A percentile compares a stretch with the other conserved stretches of the same genome.
These are phyloP conservation scores for Panonychus citri DNA, from an alignment of 1,140 invertebrate species.

Conservation along the genomic window DNA sequence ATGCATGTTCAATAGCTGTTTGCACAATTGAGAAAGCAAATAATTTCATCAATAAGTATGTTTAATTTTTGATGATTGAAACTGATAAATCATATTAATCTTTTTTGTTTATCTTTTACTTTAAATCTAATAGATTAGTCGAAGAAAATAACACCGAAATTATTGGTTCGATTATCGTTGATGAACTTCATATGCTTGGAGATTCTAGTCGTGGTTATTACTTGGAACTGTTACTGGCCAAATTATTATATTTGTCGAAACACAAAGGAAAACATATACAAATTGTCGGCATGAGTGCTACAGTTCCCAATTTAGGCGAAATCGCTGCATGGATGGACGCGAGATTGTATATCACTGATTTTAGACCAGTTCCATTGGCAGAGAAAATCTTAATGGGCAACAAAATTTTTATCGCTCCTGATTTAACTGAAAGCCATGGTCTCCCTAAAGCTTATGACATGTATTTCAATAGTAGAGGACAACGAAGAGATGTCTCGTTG, in stretches of 20 bases:
- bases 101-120: too few species aligned
- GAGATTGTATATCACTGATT: conserved; percentile 60
- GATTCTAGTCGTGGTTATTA: conserved; percentile 74
- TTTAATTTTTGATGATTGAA: too few species aligned
- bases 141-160: conserved; percentile 19
- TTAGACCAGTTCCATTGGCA: conserved; percentile 63
- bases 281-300: conserved; percentile 92
- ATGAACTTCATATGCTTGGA: conserved; percentile 83
- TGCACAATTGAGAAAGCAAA: conserved; percentile 98
- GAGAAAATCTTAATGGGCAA: conserved; percentile 47
- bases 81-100: too few species aligned
- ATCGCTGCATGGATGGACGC: conserved; percentile 69
- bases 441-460: not conserved
- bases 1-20: conserved; percentile 63
- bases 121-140: conserved; percentile 7
- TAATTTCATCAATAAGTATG: conserved; percentile 60
- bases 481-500: conserved; percentile 27
- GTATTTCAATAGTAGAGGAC: conserved; percentile 10
- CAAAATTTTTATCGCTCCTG: conserved; percentile 8
- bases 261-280: conserved; percentile 33
- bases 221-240: conserved; percentile 77
- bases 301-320: conserved; percentile 62
- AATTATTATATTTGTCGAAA: conserved; percentile 45
- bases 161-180: conserved; percentile 60
- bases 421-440: not conserved